Base-by-base conservation (phyloP, 2,797 vertebrate genomes). In the Eptatretus atami region DNA sequence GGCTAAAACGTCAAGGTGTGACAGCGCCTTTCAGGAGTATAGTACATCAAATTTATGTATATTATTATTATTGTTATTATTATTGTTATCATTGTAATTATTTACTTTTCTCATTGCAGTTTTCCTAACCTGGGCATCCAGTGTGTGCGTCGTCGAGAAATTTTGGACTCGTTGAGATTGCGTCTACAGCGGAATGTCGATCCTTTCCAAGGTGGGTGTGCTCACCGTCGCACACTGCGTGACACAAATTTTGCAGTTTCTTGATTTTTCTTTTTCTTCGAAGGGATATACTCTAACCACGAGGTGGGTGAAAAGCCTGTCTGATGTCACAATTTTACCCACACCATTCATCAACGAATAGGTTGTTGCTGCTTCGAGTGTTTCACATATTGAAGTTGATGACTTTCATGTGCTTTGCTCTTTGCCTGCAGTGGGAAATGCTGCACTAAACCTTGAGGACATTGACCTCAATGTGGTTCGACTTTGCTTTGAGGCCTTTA, bases 391-490 rank as follows among this genome's bases (percentile, higher is more conserved):
- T 44, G 31, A 44, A 44, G 31, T 44, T 44, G 31, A 44, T 44
- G 6, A 8, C 31, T 44, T 44, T 15, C 25, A 44, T 52, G 31
- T 44, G 13, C n/a, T 53, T n/a, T 3, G 10, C 15, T 54, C 14
- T 66, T 24, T 53, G 3, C 13, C 53, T 66, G 63, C 66, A 87
- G 87, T 82, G 0, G 86, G 83, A 12, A 79, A 84, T 66, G 73
- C 84, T 9, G 84, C 81, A 73, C 57, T 61, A 9, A 83, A 84
- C 68, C 84, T 92, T 11, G 87, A 95, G 66, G 88, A 95, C 69
- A 84, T 95, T 63, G 88, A 95, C 74, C 85, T 94, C 81, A 95
- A 95, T 0, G 80, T 84, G 0, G 88, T 95, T 61, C 76, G 86
- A 63, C 80, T 95, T 64, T 93, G 87, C 71, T 90, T 95, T 72